Base-by-base conservation (phyloP, 2,888 invertebrate species). In the Chloroclysta siterata region DNA sequence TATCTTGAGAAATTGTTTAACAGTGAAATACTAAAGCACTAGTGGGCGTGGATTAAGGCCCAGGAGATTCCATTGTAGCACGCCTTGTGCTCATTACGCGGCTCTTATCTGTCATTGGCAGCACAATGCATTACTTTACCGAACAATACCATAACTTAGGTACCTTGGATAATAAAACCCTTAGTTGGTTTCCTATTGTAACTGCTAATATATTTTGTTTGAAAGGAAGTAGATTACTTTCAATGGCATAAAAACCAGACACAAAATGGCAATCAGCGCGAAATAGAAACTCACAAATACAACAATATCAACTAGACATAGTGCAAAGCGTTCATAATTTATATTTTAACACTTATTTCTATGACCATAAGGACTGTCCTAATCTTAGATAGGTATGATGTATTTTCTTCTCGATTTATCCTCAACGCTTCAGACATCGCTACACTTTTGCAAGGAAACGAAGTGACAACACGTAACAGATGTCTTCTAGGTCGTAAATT, bases 31-130 rank as follows among this genome's bases (percentile, higher is more conserved):
- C 54, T 74, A 72, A 65, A 61, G 63, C 60, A 69, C 72, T 70
- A 66, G 71, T 69, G 68, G 75, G 73, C 70, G 72, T 75, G 73
- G 68, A 75, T 78, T 76, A 74, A 72, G 48, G 70, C 71, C 72
- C 70, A 71, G 68, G 77, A 81, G 81, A 84, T 81, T 80, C 84
- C 80, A 82, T 84, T 87, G 83, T 87, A 79, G 80, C 75, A 78
- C 75, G 81, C 78, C 52, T 79, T 80, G 83, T 73, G 77, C 81
- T 85, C 85, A 84, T 87, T 87, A 85, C 85, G 73, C 73, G 78
- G 79, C 80, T 84, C 87, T 90, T 90, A 90, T 90, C 90, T 90
- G 89, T 88, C 88, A 89, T 88, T 90, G 87, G 85, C 86, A 88
- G 84, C 79, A 89, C 85, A 89, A 86, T 84, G 83, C 82, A 76